Conservation (phyloP, 2,888 invertebrate genomes). For the Crioceris asparagi region DNA sequence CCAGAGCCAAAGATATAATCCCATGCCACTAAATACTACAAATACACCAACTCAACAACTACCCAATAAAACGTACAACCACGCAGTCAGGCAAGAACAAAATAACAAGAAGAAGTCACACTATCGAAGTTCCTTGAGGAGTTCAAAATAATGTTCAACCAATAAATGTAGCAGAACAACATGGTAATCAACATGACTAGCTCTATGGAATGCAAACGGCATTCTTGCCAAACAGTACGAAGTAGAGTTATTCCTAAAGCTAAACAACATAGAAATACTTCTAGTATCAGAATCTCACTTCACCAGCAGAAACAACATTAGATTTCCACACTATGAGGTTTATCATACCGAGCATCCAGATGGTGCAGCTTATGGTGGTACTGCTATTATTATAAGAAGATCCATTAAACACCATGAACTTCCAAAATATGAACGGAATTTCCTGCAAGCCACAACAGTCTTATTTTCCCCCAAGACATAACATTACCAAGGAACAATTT, state of each 20-base stretch:
- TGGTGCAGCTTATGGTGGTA: conserved; percentile 10
- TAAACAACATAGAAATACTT: conserved; percentile 10
- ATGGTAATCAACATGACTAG: conserved; percentile 10
- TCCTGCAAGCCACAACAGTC: conserved; percentile 4
- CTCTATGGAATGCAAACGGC: conserved; percentile 11
- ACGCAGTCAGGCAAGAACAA: neutral
- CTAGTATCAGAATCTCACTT: conserved; percentile 15
- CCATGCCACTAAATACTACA: no score
- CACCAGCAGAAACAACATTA: conserved; percentile 10
- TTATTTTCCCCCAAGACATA: conserved; percentile 21
- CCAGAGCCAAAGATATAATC: no score
- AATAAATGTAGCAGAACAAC: conserved; percentile 8
- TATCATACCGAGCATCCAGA: conserved; percentile 13
- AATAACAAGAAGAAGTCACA: neutral
- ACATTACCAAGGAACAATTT: conserved; percentile 14
- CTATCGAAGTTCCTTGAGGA: conserved; percentile 7
- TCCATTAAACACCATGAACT: conserved; percentile 10
- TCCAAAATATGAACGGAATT: conserved; percentile 7
- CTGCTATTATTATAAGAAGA: conserved; percentile 13
- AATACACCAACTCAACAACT: no score
- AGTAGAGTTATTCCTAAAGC: neutral
- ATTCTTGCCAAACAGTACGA: conserved; percentile 4
- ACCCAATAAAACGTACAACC: no score
- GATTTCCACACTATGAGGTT: conserved; percentile 6
- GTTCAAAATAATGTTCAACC: conserved; percentile 8